Evolutionary conservation across 2,888 invertebrate species (phyloP).

Genomic region (Stenodema calcarata): DNA sequence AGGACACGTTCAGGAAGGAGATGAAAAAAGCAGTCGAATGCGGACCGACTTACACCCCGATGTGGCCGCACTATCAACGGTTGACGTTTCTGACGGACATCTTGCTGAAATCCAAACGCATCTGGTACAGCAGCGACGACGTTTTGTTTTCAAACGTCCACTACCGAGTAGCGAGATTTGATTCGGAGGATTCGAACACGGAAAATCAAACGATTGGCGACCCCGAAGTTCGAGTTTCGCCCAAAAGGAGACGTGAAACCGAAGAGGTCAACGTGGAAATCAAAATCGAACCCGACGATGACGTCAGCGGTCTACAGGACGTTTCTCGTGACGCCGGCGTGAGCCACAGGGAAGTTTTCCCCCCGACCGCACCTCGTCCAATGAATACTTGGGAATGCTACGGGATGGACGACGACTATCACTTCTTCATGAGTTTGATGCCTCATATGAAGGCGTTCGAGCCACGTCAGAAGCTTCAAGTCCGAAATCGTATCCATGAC

Average conservation of each 20-base stretch:
- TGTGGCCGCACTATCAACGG: slow-evolving; percentile 17
- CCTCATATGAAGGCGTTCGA: slow-evolving; percentile 32
- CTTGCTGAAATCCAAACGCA: slow-evolving; percentile 2
- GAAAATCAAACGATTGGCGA: neutral
- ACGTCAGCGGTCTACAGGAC: too few relatives aligned
- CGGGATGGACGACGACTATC: slow-evolving; percentile 31
- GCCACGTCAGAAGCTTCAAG: slow-evolving; percentile 13
- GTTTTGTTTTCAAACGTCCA: neutral
- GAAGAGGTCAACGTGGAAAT: neutral
- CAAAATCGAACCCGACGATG: neutral
- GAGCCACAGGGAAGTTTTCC: neutral
- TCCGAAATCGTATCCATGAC: slow-evolving; percentile 29
- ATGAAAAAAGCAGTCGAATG: slow-evolving; percentile 30
- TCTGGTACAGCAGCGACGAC: slow-evolving; percentile 15
- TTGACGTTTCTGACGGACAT: slow-evolving; percentile 16
- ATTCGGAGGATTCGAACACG: slow-evolving; percentile 12
- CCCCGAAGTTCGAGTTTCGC: neutral
- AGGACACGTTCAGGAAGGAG: slow-evolving; percentile 29
- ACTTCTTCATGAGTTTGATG: slow-evolving; percentile 44
- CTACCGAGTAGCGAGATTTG: neutral
- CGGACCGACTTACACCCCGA: neutral
- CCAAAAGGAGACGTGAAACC: slow-evolving; percentile 3
- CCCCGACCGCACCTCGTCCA: neutral
- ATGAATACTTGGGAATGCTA: neutral
- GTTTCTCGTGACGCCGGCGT: neutral